Evolutionary conservation across 2,797 vertebrate genomes (phyloP), one percentile per base, ranked within the genome.

Genomic region (Trichosurus vulpecula): DNA sequence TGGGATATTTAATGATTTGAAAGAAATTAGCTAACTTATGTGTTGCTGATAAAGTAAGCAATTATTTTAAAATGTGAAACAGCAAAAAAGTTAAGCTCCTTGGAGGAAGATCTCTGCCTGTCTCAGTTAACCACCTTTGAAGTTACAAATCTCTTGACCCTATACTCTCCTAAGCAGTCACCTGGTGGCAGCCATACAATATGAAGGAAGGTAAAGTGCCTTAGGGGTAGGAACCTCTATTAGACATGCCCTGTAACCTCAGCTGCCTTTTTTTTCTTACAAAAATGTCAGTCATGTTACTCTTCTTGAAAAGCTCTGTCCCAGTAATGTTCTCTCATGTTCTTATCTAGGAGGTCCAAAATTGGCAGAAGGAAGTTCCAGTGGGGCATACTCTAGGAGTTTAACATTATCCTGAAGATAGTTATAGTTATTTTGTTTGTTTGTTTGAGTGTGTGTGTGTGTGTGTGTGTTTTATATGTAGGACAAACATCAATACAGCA

Each of bases 1-100:
- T 95, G 92, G 52, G 13, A 96, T 96, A 87, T 92, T 93, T 52
- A 90, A 92, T 13, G 54, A 93, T 53, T 87, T 87, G 41, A 47
- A 87, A 51, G 25, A 87, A 87, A 51, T 87, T 51, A 87, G 25
- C 25, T 51, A 51, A 87, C 41, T 81, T 81, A 81, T 47, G 25
- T 87, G 74, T 87, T 27, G 22, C 22, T 87, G 8, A 27, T 27
- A 47, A 81, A 51, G 10, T 27, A 87, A 47, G 87, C 41, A 87
- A 51, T 87, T 87, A 87, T 27, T 47, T 87, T 87, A 27, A 87
- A 87, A 51, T 11, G 9, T 87, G 51, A 51, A 81, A 81, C 19
- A 41, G 29, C 25, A 47, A 87, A 87, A 81, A 47, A 87, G n/a
- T 25, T 81, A 22, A 8, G 10, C 13, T 29, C 0, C 25, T 87